Evolutionary conservation across 1,140 invertebrate genomes (phyloP).

Genomic region (Zaprionus taronus): DNA sequence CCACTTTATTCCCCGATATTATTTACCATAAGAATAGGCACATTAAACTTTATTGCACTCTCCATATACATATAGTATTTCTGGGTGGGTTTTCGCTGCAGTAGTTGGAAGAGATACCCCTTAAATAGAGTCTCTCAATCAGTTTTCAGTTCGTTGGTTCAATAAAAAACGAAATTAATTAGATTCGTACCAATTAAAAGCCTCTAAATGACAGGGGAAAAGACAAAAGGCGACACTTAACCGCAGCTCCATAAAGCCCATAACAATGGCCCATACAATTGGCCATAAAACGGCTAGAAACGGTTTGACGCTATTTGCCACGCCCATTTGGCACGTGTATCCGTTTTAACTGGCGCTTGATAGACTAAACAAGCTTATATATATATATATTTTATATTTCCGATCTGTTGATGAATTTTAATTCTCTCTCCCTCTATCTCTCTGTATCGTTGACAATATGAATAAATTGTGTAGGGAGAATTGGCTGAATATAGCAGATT

Average conservation of each 20-base stretch:
- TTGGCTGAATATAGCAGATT: constrained; percentile 14
- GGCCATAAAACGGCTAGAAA: constrained; percentile 39
- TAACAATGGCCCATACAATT: constrained; percentile 39
- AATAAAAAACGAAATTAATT: constrained; percentile 46
- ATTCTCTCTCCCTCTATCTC: background rate
- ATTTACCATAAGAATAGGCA: constrained; percentile 75
- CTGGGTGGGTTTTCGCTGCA: constrained; percentile 62
- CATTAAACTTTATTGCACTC: constrained; percentile 67
- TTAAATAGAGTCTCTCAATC: constrained; percentile 4
- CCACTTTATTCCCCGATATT: constrained; percentile 36
- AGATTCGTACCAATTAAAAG: constrained; percentile 36
- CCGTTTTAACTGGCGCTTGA: constrained; percentile 28
- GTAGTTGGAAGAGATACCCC: constrained; percentile 22
- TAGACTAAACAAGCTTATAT: constrained; percentile 29
- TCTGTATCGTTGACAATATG: constrained; percentile 23
- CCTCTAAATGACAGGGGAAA: constrained; percentile 27
- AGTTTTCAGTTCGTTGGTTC: background rate
- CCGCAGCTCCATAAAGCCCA: constrained; percentile 14
- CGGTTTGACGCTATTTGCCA: constrained; percentile 24
- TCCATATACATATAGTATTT: constrained; percentile 38
- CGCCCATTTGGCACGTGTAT: constrained; percentile 46
- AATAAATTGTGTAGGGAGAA: constrained; percentile 28
- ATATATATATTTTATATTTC: constrained; percentile 13
- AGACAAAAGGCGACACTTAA: constrained; percentile 42
- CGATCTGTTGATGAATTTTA: constrained; percentile 35